Evolutionary conservation across 2,797 vertebrate genomes (phyloP).

Genomic region (Orestias chungarensis): DNA sequence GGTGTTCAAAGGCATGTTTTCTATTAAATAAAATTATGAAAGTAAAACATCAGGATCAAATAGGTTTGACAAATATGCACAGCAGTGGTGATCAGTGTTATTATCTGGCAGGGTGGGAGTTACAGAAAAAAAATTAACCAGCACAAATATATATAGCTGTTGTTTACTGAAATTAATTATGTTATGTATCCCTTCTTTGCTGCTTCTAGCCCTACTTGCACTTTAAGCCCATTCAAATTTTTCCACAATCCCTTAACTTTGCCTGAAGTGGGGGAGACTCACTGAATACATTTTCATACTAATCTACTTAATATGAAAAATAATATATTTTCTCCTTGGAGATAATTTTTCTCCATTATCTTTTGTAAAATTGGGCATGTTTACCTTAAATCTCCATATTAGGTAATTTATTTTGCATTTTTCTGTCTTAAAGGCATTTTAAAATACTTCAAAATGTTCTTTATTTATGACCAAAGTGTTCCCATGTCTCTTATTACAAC

Average conservation of each 20-base stretch:
- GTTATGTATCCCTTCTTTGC: conserved; percentile 18
- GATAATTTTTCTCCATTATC: conserved; percentile 36
- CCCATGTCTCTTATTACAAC: background rate
- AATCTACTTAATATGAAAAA: conserved; percentile 60
- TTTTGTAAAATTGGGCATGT: conserved; percentile 27
- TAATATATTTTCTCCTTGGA: conserved; percentile 51
- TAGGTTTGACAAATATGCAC: too few relatives aligned
- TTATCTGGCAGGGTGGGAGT: background rate
- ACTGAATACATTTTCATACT: conserved; percentile 60
- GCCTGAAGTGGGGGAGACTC: conserved; percentile 35
- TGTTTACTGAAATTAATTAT: background rate
- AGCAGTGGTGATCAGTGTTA: background rate
- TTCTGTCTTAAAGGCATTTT: background rate
- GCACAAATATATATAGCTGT: background rate
- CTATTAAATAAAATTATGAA: too few relatives aligned
- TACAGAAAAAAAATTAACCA: background rate
- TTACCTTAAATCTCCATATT: conserved; percentile 4
- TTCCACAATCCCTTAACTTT: conserved; percentile 39
- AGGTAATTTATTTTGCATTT: background rate
- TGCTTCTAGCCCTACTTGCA: conserved; percentile 16
- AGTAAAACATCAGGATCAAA: too few relatives aligned
- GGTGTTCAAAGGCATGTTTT: background rate
- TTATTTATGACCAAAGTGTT: background rate
- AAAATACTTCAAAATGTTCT: background rate
- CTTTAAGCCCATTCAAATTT: conserved; percentile 17